Evolutionary conservation across 2,797 vertebrate species (phyloP).

Genomic region (Amblyraja radiata): DNA sequence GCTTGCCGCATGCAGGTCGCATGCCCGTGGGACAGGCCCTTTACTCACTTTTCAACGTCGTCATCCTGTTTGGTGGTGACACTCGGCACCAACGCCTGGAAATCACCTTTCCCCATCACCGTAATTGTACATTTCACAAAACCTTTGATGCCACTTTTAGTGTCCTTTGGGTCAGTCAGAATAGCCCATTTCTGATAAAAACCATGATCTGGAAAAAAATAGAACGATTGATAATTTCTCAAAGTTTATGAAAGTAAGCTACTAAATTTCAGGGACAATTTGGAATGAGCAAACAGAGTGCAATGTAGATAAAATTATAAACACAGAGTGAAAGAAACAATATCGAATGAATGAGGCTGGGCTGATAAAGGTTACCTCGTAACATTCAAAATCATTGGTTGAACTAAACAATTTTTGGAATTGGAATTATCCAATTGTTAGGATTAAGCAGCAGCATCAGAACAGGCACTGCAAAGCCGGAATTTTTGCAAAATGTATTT

Average conservation of each 20-base stretch:
- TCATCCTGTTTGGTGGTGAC: constrained; percentile 55
- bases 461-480: background rate
- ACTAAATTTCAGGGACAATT: background rate
- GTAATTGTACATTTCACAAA: constrained; percentile 81
- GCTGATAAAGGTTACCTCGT: background rate
- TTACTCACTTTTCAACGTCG: constrained; percentile 78
- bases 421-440: background rate
- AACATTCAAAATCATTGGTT: background rate
- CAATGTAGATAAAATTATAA: background rate
- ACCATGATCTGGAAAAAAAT: constrained; percentile 65
- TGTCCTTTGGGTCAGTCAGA: constrained; percentile 79
- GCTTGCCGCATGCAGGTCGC: no score
- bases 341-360: background rate
- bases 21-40: no score
- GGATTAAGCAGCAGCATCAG: background rate
- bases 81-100: constrained; percentile 55
- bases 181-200: constrained; percentile 95
- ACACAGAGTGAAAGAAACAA: background rate
- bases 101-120: constrained; percentile 70
- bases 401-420: no score
- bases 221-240: background rate
- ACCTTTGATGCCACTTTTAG: constrained; percentile 76
- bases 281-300: background rate
- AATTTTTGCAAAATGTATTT: background rate
- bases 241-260: background rate